A percentile compares a stretch with the other conserved stretches of the same genome.
phyloP scores from a whole-genome alignment of 2,797 vertebrate species.

The Enteromius afrohamiltoni region DNA sequence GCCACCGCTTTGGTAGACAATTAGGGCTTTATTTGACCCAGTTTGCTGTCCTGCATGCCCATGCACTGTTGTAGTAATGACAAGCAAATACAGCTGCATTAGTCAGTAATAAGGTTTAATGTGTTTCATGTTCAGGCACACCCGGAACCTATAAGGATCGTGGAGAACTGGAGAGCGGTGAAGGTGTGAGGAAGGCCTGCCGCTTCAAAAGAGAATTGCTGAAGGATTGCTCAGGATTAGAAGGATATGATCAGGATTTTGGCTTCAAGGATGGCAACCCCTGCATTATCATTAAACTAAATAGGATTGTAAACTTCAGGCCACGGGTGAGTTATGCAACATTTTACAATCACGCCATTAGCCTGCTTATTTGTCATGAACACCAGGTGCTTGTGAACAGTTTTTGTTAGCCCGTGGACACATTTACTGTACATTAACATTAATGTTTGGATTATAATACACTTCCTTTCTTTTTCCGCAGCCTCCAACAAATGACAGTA shows the following conservation, averaged over 20 bases:
- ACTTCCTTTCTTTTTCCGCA: conserved; percentile 62
- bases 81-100: not conserved
- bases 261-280: conserved; percentile 88
- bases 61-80: not conserved
- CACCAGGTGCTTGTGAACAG: not conserved
- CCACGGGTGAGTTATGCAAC: conserved; percentile 79
- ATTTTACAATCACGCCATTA: not conserved
- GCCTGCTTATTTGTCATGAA: not conserved
- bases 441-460: not conserved
- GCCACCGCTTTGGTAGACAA: conserved; percentile 1
- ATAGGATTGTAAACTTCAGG: conserved; percentile 90
- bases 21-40: conserved; percentile 21
- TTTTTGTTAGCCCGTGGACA: conserved; percentile 4
- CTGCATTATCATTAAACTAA: conserved; percentile 92
- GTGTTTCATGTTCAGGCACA: conserved; percentile 59
- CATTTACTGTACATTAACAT: not conserved
- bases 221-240: conserved; percentile 81
- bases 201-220: conserved; percentile 81
- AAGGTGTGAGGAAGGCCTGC: conserved; percentile 79
- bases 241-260: too few relatives aligned
- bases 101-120: conserved; percentile 27
- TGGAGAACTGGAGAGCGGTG: conserved; percentile 64
- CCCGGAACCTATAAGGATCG: conserved; percentile 73
- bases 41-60: not conserved
- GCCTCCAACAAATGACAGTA: conserved; percentile 75